Evolutionary conservation across 2,113 vertebrate species (phyloP), one percentile per base, ranked within the genome.

Genomic region (Sardina pilchardus): DNA sequence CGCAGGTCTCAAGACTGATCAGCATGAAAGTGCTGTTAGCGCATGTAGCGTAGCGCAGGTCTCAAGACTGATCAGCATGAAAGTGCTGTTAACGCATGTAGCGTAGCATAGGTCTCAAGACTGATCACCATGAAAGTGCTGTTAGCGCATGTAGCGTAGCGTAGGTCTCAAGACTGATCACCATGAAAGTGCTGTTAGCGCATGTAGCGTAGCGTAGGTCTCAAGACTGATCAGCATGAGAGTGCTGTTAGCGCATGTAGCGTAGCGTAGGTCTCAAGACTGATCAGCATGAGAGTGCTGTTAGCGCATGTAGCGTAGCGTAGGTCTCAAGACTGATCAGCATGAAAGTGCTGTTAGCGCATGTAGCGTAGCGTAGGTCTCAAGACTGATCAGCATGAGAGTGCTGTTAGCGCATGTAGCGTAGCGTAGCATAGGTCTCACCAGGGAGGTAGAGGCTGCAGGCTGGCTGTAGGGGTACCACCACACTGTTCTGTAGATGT

Each of bases 401-500:
- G 5, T 21, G 50, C 2, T 21, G 44, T 3, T 63, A 63, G n/a
- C 17, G 71, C 16, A 36, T 78, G 34, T 78, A 42, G 2, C 2
- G 39, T 42, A 42, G 4, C 4, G 39, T 39, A 42, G 4, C 4
- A 4, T 39, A 39, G 3, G 71, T 36, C 71, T 78, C 71, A 99
- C 98, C 91, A 99, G 92, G 4, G 98, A 98, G 89, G 98, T 98
- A 94, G 97, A 98, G 89, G 98, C 97, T 85, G 98, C 96, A 78
- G 97, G 97, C 88, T 99, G 96, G 93, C 95, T 99, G 90, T 99
- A 98, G 0, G 98, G 97, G 89, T 98, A 99, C 98, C 98, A 99
- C 98, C 98, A 99, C 87, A 99, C 97, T 0, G 98, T 99, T 94
- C 98, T 97, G 94, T 99, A 99, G 90, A 99, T 99, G 94, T 99